Evolutionary conservation across 2,888 invertebrate genomes (phyloP).

Genomic region (Cataglyphis livida): DNA sequence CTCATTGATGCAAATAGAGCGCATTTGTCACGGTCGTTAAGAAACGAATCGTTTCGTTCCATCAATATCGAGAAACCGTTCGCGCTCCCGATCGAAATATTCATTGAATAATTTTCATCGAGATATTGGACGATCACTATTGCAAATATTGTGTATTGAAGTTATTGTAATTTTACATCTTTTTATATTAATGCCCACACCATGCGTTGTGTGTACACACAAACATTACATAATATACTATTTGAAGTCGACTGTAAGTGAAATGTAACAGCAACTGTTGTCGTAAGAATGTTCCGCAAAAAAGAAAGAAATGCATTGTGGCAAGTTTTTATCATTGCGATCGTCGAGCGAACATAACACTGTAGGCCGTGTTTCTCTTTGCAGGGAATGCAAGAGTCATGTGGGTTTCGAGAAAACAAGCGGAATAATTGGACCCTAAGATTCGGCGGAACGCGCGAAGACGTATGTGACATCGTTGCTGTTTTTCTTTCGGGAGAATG

Average conservation of each 20-base stretch:
- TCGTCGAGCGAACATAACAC: conserved; percentile 56
- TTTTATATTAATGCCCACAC: too few species aligned
- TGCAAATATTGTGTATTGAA: neutral
- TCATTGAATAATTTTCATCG: conserved; percentile 21
- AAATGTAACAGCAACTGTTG: conserved; percentile 49
- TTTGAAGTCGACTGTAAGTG: conserved; percentile 22
- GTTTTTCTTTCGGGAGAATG: conserved; percentile 43
- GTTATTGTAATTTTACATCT: neutral
- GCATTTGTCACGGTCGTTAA: conserved; percentile 64
- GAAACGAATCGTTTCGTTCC: conserved; percentile 58
- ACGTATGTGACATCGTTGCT: conserved; percentile 55
- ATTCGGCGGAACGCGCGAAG: conserved; percentile 67
- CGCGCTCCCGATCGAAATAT: conserved; percentile 9
- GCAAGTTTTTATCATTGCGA: conserved; percentile 61
- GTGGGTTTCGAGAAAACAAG: conserved; percentile 72
- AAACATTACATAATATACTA: conserved; percentile 39
- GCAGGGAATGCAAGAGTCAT: conserved; percentile 50
- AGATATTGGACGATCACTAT: conserved; percentile 3
- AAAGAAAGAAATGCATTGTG: conserved; percentile 36
- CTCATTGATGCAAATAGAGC: conserved; percentile 57
- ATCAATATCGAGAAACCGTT: conserved; percentile 56
- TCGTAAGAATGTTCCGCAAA: conserved; percentile 14
- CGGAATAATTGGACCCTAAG: conserved; percentile 75
- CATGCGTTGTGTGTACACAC: neutral
- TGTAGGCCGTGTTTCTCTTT: conserved; percentile 51